Base-by-base conservation (phyloP, 1,140 invertebrate species). In the Neuroterus valhalla region DNA sequence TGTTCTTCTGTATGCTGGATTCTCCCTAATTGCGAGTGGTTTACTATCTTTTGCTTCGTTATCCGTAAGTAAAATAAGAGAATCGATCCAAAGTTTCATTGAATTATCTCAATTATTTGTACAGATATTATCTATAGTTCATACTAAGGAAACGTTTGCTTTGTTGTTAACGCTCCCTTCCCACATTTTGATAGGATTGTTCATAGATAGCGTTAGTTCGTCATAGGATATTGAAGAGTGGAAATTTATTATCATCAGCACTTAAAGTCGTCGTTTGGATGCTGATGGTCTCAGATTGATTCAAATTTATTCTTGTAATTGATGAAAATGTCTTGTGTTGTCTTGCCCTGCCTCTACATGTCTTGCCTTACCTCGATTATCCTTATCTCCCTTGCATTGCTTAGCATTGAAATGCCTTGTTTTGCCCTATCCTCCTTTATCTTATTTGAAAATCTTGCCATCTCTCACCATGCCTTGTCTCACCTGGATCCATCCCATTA, bases 1-100 rank as follows among this genome's bases (percentile, higher is more conserved):
- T 26, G 14, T 62, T 62, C 23, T 62, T n/a, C 6, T 62, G 4
- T 62, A 62, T 15, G 23, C 52, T 62, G 52, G 52, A 31, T 38
- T 23, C 52, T 62, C 52, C n/a, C n/a, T 62, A 2, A 5, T 62
- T 3, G 52, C 14, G 31, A 62, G 31, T 62, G 15, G 11, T 14
- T 15, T 62, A 23, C 31, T 62, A 23, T 62, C 23, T 12, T 62
- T 62, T 26, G 52, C 23, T 15, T 31, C 52, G 26, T 14, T 38
- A 31, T 26, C 52, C 12, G 52, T 62, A n/a, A 62, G 52, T 55
- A 55, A 23, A 26, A 6, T 26, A 55, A 55, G 14, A 23, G 15
- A 62, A 55, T 31, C 5, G 2, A 3, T 2, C 4, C 2, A 31
- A 31, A 31, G 2, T 31, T 31, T 5, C 31, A 23, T 14, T 14